Evolutionary conservation across 1,140 invertebrate species (phyloP), one percentile per base, ranked within the genome.

Genomic region (Drosophila ananassae): DNA sequence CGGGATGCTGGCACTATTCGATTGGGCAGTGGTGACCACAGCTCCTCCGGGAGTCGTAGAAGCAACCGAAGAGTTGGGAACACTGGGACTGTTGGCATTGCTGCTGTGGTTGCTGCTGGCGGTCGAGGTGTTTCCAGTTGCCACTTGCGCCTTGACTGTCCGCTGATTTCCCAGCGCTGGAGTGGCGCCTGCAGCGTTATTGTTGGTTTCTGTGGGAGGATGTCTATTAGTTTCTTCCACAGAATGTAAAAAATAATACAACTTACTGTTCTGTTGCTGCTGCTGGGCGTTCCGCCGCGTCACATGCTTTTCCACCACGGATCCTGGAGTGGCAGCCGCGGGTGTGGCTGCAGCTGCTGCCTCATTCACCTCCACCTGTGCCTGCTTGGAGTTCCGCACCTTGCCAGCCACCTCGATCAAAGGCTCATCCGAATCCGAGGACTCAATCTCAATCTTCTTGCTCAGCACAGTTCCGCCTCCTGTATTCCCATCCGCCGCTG

Each of bases 351-450:
- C 85, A 13, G 55, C 25, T 68, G 60, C 39, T 22, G 59, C 44
- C 24, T 56, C 73, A 5, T 69, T 76, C 10, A 55, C 69, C 39
- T 83, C 84, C 22, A 82, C 75, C 13, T 79, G 78, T 7, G 75
- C 77, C 68, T 67, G 63, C 47, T 90, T 90, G 6, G 91, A 93
- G 77, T 94, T 94, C 13, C 94, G 92, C 62, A 94, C 94, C 92
- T 96, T 96, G 50, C 94, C 95, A 8, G 94, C 93, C 32, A 94
- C 93, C 80, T 95, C 95, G 73, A 95, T 95, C 22, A 96, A 92
- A 50, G 96, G 96, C 91, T 97, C 96, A 90, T 96, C 96, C 76
- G 96, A 96, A 75, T 96, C 96, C 24, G 95, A 96, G 17, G 94
- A 94, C 53, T 95, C 94, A 6, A 87, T 83, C 63, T 94, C 93